Evolutionary conservation across 2,113 vertebrate genomes (phyloP).

Genomic region (Mesoclemmys tuberculata): DNA sequence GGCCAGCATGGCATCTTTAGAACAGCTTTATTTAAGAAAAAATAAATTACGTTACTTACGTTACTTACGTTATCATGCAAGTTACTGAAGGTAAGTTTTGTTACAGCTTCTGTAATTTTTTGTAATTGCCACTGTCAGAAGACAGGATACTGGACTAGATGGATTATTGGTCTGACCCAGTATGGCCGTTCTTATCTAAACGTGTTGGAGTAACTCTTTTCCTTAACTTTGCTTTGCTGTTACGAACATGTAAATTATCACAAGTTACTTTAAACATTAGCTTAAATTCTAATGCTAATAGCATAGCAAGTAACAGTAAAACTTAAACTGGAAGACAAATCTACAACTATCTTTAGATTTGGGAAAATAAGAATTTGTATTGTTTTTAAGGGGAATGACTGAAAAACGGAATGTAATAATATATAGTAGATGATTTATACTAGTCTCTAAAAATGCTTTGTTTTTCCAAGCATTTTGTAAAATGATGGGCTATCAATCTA

Average conservation of each 20-base stretch:
- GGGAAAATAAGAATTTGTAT: not conserved
- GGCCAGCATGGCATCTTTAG: conserved; percentile 86
- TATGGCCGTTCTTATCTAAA: too few relatives aligned
- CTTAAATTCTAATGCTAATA: not conserved
- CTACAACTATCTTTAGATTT: not conserved
- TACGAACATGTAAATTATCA: not conserved
- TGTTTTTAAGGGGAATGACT: not conserved
- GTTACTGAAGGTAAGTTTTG: conserved; percentile 85
- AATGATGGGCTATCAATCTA: not conserved
- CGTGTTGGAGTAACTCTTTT: not conserved
- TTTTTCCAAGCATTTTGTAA: not conserved
- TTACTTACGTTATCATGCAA: conserved; percentile 80
- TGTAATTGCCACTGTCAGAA: too few relatives aligned
- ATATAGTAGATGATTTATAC: not conserved
- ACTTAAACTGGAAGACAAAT: not conserved
- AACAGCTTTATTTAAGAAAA: conserved; percentile 91
- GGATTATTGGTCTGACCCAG: too few relatives aligned
- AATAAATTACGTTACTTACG: conserved; percentile 90
- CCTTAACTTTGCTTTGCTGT: not conserved
- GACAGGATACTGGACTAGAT: too few relatives aligned
- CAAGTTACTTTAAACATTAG: not conserved
- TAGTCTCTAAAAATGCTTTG: not conserved
- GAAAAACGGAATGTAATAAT: not conserved
- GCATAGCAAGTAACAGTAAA: rapidly evolving
- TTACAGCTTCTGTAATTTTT: not conserved